phyloP scores from a whole-genome alignment of 2,797 vertebrate species.

The Acanthis flammea region DNA sequence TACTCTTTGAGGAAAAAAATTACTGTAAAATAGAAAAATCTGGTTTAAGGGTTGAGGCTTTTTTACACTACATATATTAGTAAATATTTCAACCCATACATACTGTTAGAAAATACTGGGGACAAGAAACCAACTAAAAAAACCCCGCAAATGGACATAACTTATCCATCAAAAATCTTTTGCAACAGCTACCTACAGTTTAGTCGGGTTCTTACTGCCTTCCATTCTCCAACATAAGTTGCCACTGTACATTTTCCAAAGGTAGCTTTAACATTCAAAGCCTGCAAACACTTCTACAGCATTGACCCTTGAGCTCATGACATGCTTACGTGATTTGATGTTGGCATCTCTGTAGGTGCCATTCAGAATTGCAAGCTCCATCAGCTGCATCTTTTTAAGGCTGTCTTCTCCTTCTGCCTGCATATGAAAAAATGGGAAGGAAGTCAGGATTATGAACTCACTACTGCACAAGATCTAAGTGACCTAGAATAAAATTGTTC shows the following conservation, averaged over 20 bases:
- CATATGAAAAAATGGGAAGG: neutral
- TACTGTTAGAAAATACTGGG: neutral
- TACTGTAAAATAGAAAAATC: neutral
- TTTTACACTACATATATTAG: neutral
- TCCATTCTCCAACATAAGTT: neutral
- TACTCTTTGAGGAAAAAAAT: neutral
- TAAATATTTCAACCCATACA: neutral
- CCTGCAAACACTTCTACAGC: neutral
- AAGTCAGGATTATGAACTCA: neutral
- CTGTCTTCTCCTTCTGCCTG: slow-evolving; percentile 99
- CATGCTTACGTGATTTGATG: slow-evolving; percentile 96
- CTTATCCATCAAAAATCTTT: neutral
- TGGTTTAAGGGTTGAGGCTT: neutral
- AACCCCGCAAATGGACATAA: rapidly evolving
- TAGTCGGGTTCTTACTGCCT: neutral
- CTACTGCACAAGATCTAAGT: neutral
- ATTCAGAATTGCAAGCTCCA: slow-evolving; percentile 98
- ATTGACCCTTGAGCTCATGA: neutral
- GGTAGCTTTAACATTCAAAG: neutral
- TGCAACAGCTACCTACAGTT: neutral
- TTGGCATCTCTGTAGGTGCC: slow-evolving; percentile 99
- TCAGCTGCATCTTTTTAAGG: slow-evolving; percentile 99
- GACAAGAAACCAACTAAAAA: neutral
- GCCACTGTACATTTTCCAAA: neutral
- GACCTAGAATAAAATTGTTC: neutral